Conservation (phyloP, 2,113 vertebrate species). For the Corythornis vintsioides region DNA sequence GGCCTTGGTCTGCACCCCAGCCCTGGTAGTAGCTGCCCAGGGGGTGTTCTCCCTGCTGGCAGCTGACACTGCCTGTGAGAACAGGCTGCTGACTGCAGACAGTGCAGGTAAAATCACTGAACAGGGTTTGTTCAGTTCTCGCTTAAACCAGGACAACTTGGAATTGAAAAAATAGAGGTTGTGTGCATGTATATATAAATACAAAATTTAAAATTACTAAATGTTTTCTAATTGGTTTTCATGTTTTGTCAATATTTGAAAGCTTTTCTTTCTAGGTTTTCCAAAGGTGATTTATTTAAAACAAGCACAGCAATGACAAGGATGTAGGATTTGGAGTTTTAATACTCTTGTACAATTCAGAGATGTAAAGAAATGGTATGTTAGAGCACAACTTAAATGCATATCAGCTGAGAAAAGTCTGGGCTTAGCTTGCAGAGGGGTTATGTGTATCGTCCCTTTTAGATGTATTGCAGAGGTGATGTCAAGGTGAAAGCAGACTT, state of each 20-base stretch:
- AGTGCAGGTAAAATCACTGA: no score
- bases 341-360: not conserved
- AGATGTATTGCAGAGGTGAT: slow-evolving; percentile 83
- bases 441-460: slow-evolving; percentile 79
- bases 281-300: not conserved
- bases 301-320: not conserved
- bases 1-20: no score
- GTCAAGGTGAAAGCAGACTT: slow-evolving; percentile 90
- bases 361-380: slow-evolving; percentile 58
- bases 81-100: no score
- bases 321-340: not conserved
- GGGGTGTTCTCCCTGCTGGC: no score
- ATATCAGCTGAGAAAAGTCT: slow-evolving; percentile 63
- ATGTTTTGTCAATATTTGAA: not conserved
- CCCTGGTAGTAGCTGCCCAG: no score
- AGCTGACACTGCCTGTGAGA: no score
- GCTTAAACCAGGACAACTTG: not conserved
- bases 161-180: not conserved
- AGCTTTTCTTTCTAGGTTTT: slow-evolving; percentile 30
- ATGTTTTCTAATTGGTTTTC: not conserved
- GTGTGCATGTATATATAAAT: not conserved
- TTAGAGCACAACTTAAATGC: slow-evolving; percentile 67
- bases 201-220: not conserved
- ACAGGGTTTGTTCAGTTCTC: no score
- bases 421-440: slow-evolving; percentile 55